Conservation (phyloP, 2,888 invertebrate genomes). For the Thysanoteuthis rhombus region DNA sequence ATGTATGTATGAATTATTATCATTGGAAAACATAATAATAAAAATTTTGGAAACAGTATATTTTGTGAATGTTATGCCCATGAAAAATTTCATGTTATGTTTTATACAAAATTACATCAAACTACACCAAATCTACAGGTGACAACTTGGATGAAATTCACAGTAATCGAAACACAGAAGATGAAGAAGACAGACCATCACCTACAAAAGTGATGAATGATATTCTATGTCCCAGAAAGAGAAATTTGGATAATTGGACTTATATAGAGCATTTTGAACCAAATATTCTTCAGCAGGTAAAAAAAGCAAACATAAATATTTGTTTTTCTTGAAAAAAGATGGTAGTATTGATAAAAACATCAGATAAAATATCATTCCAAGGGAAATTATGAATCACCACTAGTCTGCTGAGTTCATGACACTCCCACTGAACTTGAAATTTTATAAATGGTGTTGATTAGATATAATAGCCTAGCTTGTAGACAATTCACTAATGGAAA, state of each 20-base stretch:
- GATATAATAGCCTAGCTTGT: too few relatives aligned
- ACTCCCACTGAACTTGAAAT: too few relatives aligned
- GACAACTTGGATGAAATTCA: background rate
- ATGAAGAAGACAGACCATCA: background rate
- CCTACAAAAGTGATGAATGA: constrained; percentile 45
- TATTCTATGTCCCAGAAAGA: constrained; percentile 52
- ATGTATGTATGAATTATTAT: too few relatives aligned
- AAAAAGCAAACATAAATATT: background rate
- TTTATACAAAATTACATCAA: background rate
- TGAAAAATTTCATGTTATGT: background rate
- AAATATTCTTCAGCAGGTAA: constrained; percentile 63
- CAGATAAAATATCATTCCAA: too few relatives aligned
- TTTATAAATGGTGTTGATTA: too few relatives aligned
- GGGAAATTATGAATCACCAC: too few relatives aligned
- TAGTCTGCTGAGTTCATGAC: too few relatives aligned
- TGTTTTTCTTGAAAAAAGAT: background rate
- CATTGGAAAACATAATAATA: too few relatives aligned
- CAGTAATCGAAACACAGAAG: background rate
- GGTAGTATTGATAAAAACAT: too few relatives aligned
- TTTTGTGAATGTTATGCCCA: background rate
- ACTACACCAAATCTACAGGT: background rate
- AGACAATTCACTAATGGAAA: too few relatives aligned
- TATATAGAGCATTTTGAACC: constrained; percentile 66
- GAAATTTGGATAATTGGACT: constrained; percentile 66
- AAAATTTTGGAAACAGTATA: background rate